Evolutionary conservation across 2,113 vertebrate species (phyloP), one percentile per base, ranked within the genome.

Genomic region (Zeus faber): DNA sequence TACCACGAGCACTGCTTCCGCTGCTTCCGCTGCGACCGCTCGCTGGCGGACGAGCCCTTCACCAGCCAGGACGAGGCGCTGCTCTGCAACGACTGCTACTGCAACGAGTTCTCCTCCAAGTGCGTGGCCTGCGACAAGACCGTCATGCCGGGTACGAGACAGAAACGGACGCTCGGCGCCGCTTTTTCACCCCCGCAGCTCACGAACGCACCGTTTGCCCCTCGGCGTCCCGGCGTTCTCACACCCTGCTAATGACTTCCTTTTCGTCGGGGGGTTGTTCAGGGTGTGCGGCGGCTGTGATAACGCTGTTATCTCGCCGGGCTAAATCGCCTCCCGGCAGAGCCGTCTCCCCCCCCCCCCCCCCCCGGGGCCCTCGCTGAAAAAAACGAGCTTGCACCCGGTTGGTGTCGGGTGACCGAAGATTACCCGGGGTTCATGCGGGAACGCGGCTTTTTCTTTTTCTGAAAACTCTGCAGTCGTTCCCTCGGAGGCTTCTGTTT

Each of bases 1-100:
- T 99, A 95, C 89, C 96, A 99, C 0, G 92, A 95, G 64, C 88
- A 94, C 49, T 99, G 96, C 67, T 98, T 99, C 47, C 92, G 93
- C 0, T 99, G 96, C 76, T 92, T 93, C 73, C 95, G 91, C 79
- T 98, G 96, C 2, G 90, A 93, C 17, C 91, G 93, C 50, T 97
- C 95, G 0, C 89, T 98, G 55, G 94, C 96, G 0, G 92, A 94
- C 0, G 92, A 98, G 71, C 90, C 95, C 0, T 99, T 99, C 88
- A 95, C 94, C 63, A 93, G 91, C 77, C 96, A 95, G 82, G 92
- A 89, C 1, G 87, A 86, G 1, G 92, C 89, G 43, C 90, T 98
- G 70, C 88, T 98, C 43, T 98, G 96, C 83, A 96, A 96, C 0
- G 90, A 93, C 78, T 97, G 97, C 78, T 98, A 95, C 88, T 92